Conservation (phyloP, 2,113 vertebrate species). For the Platysternon megacephalum region DNA sequence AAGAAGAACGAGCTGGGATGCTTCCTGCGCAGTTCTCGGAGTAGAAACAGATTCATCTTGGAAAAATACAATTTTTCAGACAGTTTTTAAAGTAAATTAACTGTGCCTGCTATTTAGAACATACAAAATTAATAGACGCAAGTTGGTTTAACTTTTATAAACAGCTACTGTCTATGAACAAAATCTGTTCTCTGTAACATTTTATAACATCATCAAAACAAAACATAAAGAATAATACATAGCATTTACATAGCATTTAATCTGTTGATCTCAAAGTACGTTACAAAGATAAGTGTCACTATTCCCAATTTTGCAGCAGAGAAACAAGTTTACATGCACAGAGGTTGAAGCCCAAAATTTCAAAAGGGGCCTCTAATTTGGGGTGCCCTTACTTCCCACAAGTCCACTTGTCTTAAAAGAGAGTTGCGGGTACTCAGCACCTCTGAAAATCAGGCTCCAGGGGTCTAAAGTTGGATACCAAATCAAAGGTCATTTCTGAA, state of each 20-base stretch:
- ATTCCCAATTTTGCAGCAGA: background rate
- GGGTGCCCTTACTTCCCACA: background rate
- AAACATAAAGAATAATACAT: constrained; percentile 3
- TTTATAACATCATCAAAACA: constrained; percentile 1
- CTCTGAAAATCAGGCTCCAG: background rate
- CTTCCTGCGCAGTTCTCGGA: background rate
- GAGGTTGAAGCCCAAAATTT: background rate
- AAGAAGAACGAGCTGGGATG: background rate
- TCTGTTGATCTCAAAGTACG: background rate
- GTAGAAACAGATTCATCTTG: constrained; percentile 30
- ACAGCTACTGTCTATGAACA: background rate
- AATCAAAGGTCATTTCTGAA: background rate
- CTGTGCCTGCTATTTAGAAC: constrained; percentile 44
- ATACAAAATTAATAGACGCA: constrained; percentile 46
- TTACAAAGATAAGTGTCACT: background rate
- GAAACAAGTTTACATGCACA: background rate
- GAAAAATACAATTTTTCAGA: constrained; percentile 20
- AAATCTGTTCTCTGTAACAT: background rate
- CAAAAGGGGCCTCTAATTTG: background rate
- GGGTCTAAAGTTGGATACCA: background rate
- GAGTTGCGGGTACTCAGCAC: background rate
- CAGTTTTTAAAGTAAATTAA: constrained; percentile 35
- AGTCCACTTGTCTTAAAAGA: constrained; percentile 5
- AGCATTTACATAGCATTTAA: background rate
- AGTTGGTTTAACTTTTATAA: constrained; percentile 26